Evolutionary conservation across 2,888 invertebrate species (phyloP).

Genomic region (Drosophila eohydei): DNA sequence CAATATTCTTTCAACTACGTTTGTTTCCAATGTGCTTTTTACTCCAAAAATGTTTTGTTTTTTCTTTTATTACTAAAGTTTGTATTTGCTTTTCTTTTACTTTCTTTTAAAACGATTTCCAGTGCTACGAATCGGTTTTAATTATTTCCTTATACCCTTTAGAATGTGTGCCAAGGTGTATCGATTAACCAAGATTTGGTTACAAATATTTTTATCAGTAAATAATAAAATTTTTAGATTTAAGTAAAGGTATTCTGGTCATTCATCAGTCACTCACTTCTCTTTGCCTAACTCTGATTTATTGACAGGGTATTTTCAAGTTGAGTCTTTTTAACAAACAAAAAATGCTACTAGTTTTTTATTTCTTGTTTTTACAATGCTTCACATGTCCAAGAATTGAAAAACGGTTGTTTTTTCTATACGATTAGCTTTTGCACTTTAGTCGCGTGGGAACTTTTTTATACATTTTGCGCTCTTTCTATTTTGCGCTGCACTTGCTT

Average conservation of each 20-base stretch:
- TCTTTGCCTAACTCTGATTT: not conserved
- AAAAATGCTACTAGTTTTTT: constrained; percentile 14
- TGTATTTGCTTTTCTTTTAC: constrained; percentile 52
- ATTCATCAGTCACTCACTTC: not conserved
- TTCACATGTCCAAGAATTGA: constrained; percentile 49
- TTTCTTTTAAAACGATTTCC: constrained; percentile 49
- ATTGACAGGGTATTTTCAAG: constrained; percentile 1
- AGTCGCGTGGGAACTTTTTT: constrained; percentile 59
- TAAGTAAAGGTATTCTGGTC: not conserved
- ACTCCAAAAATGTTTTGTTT: constrained; percentile 26
- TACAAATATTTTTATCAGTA: not conserved
- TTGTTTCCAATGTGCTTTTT: constrained; percentile 26
- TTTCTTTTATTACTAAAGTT: not conserved
- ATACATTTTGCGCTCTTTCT: constrained; percentile 27
- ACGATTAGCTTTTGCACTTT: constrained; percentile 48
- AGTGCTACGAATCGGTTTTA: constrained; percentile 10
- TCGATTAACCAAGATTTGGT: not conserved
- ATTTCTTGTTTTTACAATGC: not conserved
- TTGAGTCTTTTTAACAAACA: not conserved
- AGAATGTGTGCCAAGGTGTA: not conserved
- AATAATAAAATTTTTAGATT: not conserved
- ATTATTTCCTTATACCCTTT: constrained; percentile 37
- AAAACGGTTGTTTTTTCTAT: constrained; percentile 34
- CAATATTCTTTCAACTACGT: constrained; percentile 53
- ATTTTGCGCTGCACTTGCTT: constrained; percentile 46